Evolutionary conservation across 2,113 vertebrate species (phyloP).

Genomic region (Amia ocellicauda): DNA sequence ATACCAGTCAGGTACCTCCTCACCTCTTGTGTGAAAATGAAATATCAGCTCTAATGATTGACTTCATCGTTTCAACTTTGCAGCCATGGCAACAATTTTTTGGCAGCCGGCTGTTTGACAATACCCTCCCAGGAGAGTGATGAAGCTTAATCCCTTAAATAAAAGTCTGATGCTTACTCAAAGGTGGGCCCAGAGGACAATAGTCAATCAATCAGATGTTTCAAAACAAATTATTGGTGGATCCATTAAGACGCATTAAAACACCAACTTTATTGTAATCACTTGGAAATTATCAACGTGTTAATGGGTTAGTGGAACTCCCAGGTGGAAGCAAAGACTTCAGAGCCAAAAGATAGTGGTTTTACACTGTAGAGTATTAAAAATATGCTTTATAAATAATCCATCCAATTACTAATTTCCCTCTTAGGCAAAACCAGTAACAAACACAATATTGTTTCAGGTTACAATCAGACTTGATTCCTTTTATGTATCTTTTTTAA

Average conservation of each 20-base stretch:
- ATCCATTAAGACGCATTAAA: conserved; percentile 15
- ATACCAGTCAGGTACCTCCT: background rate
- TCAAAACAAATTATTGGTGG: background rate
- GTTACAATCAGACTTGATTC: too few species aligned
- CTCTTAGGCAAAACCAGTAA: too few species aligned
- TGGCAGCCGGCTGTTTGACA: conserved; percentile 5
- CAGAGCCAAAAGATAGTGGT: too few species aligned
- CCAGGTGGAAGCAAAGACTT: too few species aligned
- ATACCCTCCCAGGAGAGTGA: conserved; percentile 5
- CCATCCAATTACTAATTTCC: too few species aligned
- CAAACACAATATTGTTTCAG: too few species aligned
- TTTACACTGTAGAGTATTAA: too few species aligned
- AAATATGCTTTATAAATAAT: too few species aligned
- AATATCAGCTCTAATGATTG: conserved; percentile 6
- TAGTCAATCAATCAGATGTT: conserved; percentile 16
- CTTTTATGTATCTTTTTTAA: too few species aligned
- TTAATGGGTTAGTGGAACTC: too few species aligned
- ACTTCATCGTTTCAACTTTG: background rate
- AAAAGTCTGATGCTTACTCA: conserved; percentile 15
- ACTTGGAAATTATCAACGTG: background rate
- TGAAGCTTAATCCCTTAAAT: conserved; percentile 19
- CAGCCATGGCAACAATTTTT: conserved; percentile 17
- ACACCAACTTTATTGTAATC: conserved; percentile 12
- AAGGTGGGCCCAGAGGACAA: conserved; percentile 8
- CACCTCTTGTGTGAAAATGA: conserved; percentile 1